phyloP scores from a whole-genome alignment of 2,113 vertebrate species.

The Limanda limanda region DNA sequence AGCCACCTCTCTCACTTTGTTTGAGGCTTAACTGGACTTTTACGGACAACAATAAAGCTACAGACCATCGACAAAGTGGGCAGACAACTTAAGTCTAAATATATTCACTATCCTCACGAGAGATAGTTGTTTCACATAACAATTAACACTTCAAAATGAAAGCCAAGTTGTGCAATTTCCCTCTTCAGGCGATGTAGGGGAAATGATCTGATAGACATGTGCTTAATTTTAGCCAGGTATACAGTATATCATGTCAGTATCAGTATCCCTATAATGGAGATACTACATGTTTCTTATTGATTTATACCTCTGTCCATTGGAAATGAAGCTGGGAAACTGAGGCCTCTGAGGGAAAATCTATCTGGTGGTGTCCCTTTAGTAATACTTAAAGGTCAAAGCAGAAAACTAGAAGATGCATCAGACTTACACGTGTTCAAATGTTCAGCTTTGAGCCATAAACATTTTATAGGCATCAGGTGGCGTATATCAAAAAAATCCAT shows the following conservation, averaged over 20 bases:
- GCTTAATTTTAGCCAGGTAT: slow-evolving; percentile 27
- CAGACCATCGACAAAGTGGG: slow-evolving; percentile 1
- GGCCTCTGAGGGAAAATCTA: slow-evolving; percentile 27
- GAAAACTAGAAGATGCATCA: slow-evolving; percentile 8
- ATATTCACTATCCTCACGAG: slow-evolving; percentile 2
- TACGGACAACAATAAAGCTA: slow-evolving; percentile 2
- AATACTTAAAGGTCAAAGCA: slow-evolving; percentile 59
- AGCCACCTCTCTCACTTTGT: background rate
- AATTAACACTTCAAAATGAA: too few species aligned
- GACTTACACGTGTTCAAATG: slow-evolving; percentile 1
- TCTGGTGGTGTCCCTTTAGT: slow-evolving; percentile 20
- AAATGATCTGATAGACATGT: too few species aligned
- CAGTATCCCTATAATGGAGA: slow-evolving; percentile 38
- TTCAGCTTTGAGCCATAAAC: slow-evolving; percentile 4
- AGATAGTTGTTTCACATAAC: background rate
- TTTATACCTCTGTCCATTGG: slow-evolving; percentile 34
- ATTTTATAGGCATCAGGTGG: slow-evolving; percentile 24
- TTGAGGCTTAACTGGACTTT: slow-evolving; percentile 29
- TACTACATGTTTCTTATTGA: slow-evolving; percentile 53
- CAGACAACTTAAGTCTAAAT: slow-evolving; percentile 20
- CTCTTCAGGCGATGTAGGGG: too few species aligned
- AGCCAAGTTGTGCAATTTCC: too few species aligned
- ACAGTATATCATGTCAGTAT: slow-evolving; percentile 21
- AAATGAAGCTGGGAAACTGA: slow-evolving; percentile 25
- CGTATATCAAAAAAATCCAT: background rate